These are phyloP conservation scores for Perithous albicinctus DNA, from an alignment of 2,888 invertebrate species.

Conservation along the genomic window DNA sequence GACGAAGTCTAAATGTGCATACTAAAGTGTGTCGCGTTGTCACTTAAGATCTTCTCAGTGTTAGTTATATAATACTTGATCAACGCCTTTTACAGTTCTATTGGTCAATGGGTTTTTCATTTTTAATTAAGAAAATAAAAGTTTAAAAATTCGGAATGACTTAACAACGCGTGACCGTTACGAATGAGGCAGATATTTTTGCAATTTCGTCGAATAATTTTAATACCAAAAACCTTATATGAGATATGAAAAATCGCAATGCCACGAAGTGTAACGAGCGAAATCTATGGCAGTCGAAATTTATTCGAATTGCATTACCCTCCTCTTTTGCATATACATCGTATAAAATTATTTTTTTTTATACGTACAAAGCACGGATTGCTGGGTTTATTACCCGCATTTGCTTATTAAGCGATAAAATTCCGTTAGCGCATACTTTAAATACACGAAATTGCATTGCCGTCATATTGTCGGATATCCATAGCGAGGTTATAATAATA, in stretches of 20 bases:
- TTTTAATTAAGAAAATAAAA: neutral
- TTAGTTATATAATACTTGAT: neutral
- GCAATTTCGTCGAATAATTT: too few relatives aligned
- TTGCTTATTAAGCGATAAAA: slow-evolving; percentile 5
- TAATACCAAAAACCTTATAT: too few relatives aligned
- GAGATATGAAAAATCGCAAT: too few relatives aligned
- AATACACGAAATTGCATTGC: slow-evolving; percentile 8
- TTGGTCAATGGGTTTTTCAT: neutral
- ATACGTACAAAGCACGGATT: neutral
- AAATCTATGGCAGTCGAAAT: too few relatives aligned
- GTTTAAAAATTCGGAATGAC: too few relatives aligned
- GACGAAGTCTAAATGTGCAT: neutral
- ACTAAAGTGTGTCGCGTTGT: neutral
- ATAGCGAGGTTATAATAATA: neutral
- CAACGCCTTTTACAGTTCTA: neutral
- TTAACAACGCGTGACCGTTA: too few relatives aligned
- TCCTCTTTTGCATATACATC: too few relatives aligned
- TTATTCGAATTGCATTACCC: too few relatives aligned
- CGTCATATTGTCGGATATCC: neutral
- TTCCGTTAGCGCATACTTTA: neutral
- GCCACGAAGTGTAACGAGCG: too few relatives aligned
- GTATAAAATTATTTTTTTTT: neutral
- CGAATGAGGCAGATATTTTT: too few relatives aligned
- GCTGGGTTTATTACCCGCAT: slow-evolving; percentile 3
- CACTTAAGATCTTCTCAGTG: neutral